phyloP scores from a whole-genome alignment of 1,140 invertebrate genomes.

The Bombus haemorrhoidalis region DNA sequence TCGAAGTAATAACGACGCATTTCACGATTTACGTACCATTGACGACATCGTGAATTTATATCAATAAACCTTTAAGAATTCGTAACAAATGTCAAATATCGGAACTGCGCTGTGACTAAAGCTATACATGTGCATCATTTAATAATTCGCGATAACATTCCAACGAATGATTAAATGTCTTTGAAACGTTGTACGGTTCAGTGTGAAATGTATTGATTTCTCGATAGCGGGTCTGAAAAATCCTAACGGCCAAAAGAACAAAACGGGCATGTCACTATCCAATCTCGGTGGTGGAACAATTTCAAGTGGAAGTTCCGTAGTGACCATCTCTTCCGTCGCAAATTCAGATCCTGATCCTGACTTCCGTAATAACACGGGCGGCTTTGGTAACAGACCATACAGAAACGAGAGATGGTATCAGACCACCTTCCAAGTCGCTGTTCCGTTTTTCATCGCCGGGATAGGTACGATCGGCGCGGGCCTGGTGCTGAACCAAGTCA shows the following conservation, averaged over 20 bases:
- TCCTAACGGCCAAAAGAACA: conserved; percentile 51
- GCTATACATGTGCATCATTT: not conserved
- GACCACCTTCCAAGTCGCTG: conserved; percentile 92
- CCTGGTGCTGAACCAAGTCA: conserved; percentile 91
- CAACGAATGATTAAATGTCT: not conserved
- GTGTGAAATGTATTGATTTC: conserved; percentile 47
- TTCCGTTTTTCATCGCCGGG: conserved; percentile 97
- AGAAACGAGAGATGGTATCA: conserved; percentile 88
- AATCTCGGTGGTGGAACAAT: conserved; percentile 69
- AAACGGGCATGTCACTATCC: conserved; percentile 44
- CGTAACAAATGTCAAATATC: not conserved
- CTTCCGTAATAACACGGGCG: conserved; percentile 28
- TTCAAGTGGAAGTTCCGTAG: conserved; percentile 78
- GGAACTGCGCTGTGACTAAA: not conserved
- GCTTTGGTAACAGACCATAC: conserved; percentile 73
- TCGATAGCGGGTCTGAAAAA: conserved; percentile 71
- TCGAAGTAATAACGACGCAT: not conserved
- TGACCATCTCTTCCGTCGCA: conserved; percentile 74
- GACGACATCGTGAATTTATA: not conserved
- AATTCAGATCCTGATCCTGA: conserved; percentile 75
- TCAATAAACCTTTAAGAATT: not conserved
- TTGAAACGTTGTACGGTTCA: conserved; percentile 9
- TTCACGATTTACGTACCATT: not conserved
- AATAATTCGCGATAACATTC: not conserved
- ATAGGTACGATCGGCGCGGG: conserved; percentile 97